Evolutionary conservation across 2,888 invertebrate species (phyloP), one percentile per base, ranked within the genome.

Genomic region (Dicyrtomina minuta): DNA sequence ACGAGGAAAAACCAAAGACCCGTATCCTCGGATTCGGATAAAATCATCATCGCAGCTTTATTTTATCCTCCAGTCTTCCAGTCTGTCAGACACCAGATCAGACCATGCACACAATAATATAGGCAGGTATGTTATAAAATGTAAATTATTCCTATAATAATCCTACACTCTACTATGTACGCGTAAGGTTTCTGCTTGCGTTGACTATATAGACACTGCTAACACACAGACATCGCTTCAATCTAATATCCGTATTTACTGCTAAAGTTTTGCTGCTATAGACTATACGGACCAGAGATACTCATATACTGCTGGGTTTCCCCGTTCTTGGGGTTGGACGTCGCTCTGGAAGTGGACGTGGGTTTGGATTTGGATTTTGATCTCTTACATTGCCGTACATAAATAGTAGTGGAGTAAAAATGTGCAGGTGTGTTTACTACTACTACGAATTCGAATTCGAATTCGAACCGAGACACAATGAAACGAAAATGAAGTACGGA

Each of bases 341-440:
- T 5, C 8, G 33, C 33, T n/a, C 43, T 43, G 43, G 10, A 13
- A 43, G 20, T 20, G 51, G 17, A 51, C 51, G 51, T 51, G 20
- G 8, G 15, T 51, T 17, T 10, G n/a, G 33, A 33, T 33, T 3
- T 33, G 4, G 33, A 33, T 33, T 8, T 33, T 5, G 8, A 33
- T 33, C 33, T 33, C 33, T 5, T 33, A 33, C 33, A 46, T 46
- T 46, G 46, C 46, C 46, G 17, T 17, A 33, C 33, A 33, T 33
- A 33, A 33, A 8, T 33, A 20, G 20, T 43, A 41, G 41, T 24
- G 3, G 61, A 43, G 62, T 68, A 46, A 56, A 68, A 69, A 65
- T 65, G 69, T 69, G 69, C 69, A 69, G 69, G 69, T 69, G 69
- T 69, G 69, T 64, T 64, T 69, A 58, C 69, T 51, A 33, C n/a